Evolutionary conservation across 2,113 vertebrate genomes (phyloP).

Genomic region (Emydocephalus ijimae): DNA sequence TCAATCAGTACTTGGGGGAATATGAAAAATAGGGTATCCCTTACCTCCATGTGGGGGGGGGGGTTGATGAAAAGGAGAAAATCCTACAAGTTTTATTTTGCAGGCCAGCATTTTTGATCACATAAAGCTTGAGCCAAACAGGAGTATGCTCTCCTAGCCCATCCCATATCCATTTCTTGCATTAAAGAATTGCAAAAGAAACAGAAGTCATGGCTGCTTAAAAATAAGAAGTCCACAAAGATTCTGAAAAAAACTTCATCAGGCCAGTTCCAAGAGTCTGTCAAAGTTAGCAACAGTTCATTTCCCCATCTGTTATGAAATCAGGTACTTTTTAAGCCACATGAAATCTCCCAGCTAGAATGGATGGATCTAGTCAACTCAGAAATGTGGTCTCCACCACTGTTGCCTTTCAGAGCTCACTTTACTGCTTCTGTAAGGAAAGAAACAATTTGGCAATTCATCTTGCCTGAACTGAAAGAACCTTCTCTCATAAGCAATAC

Average conservation of each 20-base stretch:
- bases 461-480: neutral
- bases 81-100: neutral
- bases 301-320: neutral
- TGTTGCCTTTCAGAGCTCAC: neutral
- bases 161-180: neutral
- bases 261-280: neutral
- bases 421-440: neutral
- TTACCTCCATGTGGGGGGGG: rapidly evolving
- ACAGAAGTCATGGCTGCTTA: neutral
- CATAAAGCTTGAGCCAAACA: too few species aligned
- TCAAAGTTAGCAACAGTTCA: neutral
- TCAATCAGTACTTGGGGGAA: neutral
- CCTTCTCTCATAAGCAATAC: neutral
- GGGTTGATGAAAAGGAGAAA: neutral
- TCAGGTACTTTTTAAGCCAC: neutral
- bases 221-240: neutral
- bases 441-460: neutral
- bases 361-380: neutral
- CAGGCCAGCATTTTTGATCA: neutral
- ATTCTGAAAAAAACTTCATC: neutral
- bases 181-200: neutral
- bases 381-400: neutral
- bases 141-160: neutral
- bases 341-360: neutral
- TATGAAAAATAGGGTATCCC: neutral